Conservation (phyloP, 2,888 invertebrate species). For the Orthonychiurus folsomi region DNA sequence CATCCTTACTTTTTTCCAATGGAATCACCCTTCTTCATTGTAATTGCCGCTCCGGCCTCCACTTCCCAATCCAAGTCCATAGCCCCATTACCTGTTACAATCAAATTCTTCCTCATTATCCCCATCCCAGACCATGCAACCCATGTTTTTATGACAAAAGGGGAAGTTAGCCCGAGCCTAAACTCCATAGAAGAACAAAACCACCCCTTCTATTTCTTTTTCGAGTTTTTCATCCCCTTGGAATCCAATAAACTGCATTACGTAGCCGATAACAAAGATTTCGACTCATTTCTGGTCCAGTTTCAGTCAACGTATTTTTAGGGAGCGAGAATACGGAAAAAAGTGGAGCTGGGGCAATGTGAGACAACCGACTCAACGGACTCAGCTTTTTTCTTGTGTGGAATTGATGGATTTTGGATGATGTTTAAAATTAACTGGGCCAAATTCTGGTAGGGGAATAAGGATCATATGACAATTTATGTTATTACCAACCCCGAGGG, state of each 20-base stretch:
- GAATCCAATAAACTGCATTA: too few relatives aligned
- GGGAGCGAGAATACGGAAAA: neutral
- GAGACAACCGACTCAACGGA: neutral
- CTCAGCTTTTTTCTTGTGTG: neutral
- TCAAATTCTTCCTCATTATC: constrained; percentile 6
- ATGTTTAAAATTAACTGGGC: too few relatives aligned
- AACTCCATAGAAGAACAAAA: too few relatives aligned
- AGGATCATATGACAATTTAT: neutral
- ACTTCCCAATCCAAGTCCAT: constrained; percentile 5
- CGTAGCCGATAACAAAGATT: too few relatives aligned
- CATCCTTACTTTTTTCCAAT: constrained; percentile 6
- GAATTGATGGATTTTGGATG: neutral
- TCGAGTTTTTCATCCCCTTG: too few relatives aligned
- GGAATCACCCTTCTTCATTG: neutral
- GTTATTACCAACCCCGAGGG: neutral
- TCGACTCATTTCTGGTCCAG: too few relatives aligned
- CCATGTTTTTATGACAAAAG: too few relatives aligned
- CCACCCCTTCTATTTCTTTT: too few relatives aligned
- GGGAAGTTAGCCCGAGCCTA: too few relatives aligned
- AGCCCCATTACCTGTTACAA: neutral
- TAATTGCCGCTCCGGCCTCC: constrained; percentile 10
- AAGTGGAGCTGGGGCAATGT: neutral
- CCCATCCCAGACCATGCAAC: neutral
- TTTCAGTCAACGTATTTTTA: neutral
- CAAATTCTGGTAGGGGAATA: too few relatives aligned